These are phyloP conservation scores for Monochamus saltuarius DNA, from an alignment of 1,140 invertebrate genomes.

Conservation along the genomic window DNA sequence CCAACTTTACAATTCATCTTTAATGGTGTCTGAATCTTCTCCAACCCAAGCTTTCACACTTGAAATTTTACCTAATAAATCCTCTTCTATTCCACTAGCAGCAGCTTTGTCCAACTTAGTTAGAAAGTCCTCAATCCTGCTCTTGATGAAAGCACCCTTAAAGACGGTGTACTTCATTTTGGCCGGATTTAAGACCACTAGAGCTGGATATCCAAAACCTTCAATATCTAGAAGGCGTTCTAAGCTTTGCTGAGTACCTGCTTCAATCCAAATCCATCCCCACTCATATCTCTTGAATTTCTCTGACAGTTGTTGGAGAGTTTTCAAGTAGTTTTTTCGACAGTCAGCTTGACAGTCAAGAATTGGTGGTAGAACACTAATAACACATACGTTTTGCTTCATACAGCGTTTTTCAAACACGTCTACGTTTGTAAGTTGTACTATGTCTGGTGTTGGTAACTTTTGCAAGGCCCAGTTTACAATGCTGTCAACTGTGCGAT, in stretches of 20 bases:
- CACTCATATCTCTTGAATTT: slow-evolving; percentile 93
- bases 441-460: slow-evolving; percentile 79
- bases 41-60: slow-evolving; percentile 1
- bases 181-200: slow-evolving; percentile 92
- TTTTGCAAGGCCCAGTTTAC: slow-evolving; percentile 85
- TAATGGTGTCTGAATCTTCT: background rate
- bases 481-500: slow-evolving; percentile 84
- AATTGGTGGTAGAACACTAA: slow-evolving; percentile 92
- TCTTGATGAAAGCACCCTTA: slow-evolving; percentile 90
- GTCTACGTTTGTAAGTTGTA: slow-evolving; percentile 61
- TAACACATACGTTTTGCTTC: slow-evolving; percentile 84
- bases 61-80: background rate
- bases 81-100: background rate
- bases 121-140: slow-evolving; percentile 67
- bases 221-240: slow-evolving; percentile 91
- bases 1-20: background rate
- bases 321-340: slow-evolving; percentile 81
- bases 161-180: slow-evolving; percentile 95
- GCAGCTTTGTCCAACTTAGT: background rate
- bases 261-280: slow-evolving; percentile 84
- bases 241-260: slow-evolving; percentile 75
- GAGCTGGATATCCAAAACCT: slow-evolving; percentile 84
- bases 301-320: slow-evolving; percentile 74
- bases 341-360: slow-evolving; percentile 94
- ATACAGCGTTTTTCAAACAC: slow-evolving; percentile 73